Evolutionary conservation across 2,797 vertebrate genomes (phyloP).

Genomic region (Scolopax rusticola): DNA sequence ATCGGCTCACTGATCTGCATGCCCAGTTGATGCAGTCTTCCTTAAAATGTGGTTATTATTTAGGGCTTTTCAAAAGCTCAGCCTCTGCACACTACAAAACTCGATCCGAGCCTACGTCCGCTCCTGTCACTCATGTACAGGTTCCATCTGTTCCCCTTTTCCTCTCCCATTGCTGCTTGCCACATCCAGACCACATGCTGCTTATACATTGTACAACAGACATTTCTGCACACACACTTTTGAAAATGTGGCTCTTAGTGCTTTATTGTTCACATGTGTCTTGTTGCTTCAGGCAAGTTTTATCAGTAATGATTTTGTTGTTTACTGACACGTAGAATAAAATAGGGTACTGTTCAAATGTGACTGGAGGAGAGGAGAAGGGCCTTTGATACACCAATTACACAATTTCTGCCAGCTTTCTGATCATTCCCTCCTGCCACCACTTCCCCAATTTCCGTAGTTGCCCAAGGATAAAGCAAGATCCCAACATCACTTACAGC

Average conservation of each 20-base stretch:
- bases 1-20: background rate
- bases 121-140: slow-evolving; percentile 64
- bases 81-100: slow-evolving; percentile 43
- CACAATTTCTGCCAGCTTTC: slow-evolving; percentile 25
- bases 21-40: slow-evolving; percentile 23
- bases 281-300: slow-evolving; percentile 49
- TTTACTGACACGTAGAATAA: slow-evolving; percentile 39
- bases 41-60: slow-evolving; percentile 70
- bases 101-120: slow-evolving; percentile 49
- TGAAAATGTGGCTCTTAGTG: slow-evolving; percentile 44
- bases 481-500: background rate
- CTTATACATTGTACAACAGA: slow-evolving; percentile 66
- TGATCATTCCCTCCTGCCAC: background rate
- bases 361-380: background rate
- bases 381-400: slow-evolving; percentile 35
- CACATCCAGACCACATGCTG: slow-evolving; percentile 71
- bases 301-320: slow-evolving; percentile 53
- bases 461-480: slow-evolving; percentile 3
- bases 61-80: slow-evolving; percentile 61
- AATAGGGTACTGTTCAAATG: slow-evolving; percentile 28
- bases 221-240: slow-evolving; percentile 58
- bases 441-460: background rate
- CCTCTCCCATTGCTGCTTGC: slow-evolving; percentile 50
- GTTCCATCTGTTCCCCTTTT: slow-evolving; percentile 70
- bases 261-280: slow-evolving; percentile 66